Evolutionary conservation across 2,797 vertebrate species (phyloP).

Genomic region (Rhynchonycteris naso): DNA sequence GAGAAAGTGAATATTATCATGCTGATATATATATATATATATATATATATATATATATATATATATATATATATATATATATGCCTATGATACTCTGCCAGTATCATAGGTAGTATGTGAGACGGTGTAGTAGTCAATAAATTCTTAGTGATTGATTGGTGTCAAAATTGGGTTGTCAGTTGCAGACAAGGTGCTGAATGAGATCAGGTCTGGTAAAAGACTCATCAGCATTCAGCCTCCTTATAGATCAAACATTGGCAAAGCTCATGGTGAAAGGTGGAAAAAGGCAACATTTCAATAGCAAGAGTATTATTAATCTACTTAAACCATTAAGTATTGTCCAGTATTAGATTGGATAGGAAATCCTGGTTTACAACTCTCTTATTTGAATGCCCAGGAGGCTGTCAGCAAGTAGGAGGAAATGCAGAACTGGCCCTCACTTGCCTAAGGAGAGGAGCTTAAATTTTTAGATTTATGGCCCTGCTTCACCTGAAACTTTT

Average conservation of each 20-base stretch:
- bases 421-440: constrained; percentile 83
- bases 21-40: neutral
- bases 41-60: neutral
- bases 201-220: constrained; percentile 63
- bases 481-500: constrained; percentile 83
- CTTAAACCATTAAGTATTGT: constrained; percentile 85
- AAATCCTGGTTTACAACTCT: constrained; percentile 86
- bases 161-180: constrained; percentile 68
- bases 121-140: constrained; percentile 66
- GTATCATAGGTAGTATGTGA: constrained; percentile 29
- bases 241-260: constrained; percentile 67
- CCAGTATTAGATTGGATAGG: constrained; percentile 84
- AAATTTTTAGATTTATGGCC: constrained; percentile 83
- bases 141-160: constrained; percentile 71
- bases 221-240: constrained; percentile 59
- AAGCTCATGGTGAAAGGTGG: constrained; percentile 82
- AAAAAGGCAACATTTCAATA: constrained; percentile 84
- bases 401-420: constrained; percentile 86
- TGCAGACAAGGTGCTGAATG: constrained; percentile 44
- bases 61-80: neutral
- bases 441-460: constrained; percentile 83
- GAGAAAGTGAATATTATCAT: neutral
- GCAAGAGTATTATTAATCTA: constrained; percentile 87
- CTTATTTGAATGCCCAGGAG: constrained; percentile 82
- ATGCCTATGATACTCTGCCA: too few relatives aligned